Evolutionary conservation across 2,888 invertebrate species (phyloP).

Genomic region (Anodontia alba): DNA sequence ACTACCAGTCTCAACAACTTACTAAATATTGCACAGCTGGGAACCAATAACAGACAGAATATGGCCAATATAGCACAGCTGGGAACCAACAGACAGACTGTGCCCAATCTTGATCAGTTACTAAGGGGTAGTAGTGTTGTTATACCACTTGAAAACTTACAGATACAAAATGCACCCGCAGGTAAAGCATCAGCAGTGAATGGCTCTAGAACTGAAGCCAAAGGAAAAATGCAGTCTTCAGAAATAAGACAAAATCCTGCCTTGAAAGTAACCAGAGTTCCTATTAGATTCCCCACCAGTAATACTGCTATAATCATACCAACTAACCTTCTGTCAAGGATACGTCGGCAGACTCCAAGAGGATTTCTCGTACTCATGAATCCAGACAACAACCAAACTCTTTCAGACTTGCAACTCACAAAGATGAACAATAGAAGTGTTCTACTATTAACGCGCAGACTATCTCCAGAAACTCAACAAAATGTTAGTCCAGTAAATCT

Average conservation of each 20-base stretch:
- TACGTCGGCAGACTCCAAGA: neutral
- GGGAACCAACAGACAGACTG: neutral
- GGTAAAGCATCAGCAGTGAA: neutral
- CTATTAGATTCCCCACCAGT: neutral
- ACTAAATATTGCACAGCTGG: neutral
- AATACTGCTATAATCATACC: slow-evolving; percentile 2
- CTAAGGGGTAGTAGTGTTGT: neutral
- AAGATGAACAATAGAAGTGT: slow-evolving; percentile 4
- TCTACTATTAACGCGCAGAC: neutral
- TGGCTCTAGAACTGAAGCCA: neutral
- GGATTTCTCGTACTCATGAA: neutral
- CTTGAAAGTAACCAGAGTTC: neutral
- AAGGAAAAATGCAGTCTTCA: neutral
- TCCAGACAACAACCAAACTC: neutral
- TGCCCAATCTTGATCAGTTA: neutral
- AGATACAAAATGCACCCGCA: neutral
- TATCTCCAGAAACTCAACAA: neutral
- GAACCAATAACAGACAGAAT: neutral
- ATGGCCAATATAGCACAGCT: neutral
- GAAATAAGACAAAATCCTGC: neutral
- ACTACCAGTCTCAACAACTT: neutral
- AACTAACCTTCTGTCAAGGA: neutral
- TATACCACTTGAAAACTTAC: neutral
- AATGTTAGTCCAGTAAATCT: neutral
- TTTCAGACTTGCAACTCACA: neutral